Conservation (phyloP, 1,140 invertebrate genomes). For the Trichonephila clavata region DNA sequence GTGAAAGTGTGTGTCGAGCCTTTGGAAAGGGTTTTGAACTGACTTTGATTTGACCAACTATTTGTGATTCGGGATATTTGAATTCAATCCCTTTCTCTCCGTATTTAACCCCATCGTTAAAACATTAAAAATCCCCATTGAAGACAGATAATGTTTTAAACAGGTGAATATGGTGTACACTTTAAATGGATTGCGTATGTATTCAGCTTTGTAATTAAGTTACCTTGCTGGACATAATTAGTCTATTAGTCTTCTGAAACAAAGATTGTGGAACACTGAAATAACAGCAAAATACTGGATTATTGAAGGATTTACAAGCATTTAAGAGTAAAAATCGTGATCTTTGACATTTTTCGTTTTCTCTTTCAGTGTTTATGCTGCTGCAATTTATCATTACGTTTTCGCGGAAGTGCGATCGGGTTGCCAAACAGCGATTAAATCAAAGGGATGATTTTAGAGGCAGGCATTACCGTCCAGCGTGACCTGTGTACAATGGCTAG, state of each 20-base stretch:
- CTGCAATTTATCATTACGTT: slow-evolving; percentile 55
- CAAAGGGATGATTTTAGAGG: slow-evolving; percentile 25
- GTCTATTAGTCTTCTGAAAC: slow-evolving; percentile 35
- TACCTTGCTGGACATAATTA: not conserved
- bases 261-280: slow-evolving; percentile 13
- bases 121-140: no score
- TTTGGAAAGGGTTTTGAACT: no score
- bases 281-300: slow-evolving; percentile 31
- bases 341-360: slow-evolving; percentile 1
- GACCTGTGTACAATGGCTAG: not conserved
- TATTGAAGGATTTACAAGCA: not conserved
- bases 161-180: not conserved
- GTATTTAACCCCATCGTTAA: no score
- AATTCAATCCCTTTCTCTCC: no score
- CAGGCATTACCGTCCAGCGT: not conserved
- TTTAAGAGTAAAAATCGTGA: slow-evolving; percentile 28
- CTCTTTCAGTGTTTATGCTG: not conserved
- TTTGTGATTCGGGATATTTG: no score
- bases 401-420: slow-evolving; percentile 56
- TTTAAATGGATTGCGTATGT: not conserved
- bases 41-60: no score
- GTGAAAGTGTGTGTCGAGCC: no score
- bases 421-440: slow-evolving; percentile 50
- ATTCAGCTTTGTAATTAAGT: slow-evolving; percentile 46
- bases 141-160: not conserved